These are phyloP conservation scores for Caenorhabditis sp. DNA, from an alignment of 2,888 invertebrate genomes.

Conservation along the genomic window DNA sequence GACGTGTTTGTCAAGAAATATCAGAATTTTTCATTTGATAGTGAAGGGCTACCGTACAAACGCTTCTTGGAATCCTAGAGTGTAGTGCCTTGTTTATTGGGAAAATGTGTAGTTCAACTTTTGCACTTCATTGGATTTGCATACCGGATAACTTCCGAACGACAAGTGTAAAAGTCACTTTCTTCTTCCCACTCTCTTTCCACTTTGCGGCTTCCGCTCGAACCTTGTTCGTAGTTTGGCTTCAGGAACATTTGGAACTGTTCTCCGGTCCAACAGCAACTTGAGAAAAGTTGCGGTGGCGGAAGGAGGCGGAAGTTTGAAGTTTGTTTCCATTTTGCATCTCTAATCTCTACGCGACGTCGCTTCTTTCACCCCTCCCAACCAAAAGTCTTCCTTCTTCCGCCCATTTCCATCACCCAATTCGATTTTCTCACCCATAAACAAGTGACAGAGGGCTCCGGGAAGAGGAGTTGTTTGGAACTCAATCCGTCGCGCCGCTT, in stretches of 20 bases:
- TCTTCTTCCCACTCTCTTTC: background rate
- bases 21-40: background rate
- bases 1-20: conserved; percentile 1
- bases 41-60: too few species aligned
- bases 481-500: conserved; percentile 2
- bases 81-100: too few species aligned
- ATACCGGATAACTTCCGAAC: too few species aligned
- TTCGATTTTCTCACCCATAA: conserved; percentile 50
- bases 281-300: background rate
- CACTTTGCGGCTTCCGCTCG: background rate
- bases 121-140: background rate
- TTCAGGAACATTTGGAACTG: background rate
- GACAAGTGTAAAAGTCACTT: too few species aligned
- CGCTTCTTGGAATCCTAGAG: too few species aligned
- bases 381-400: background rate
- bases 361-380: conserved; percentile 6
- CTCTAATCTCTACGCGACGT: conserved; percentile 13
- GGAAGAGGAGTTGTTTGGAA: conserved; percentile 13
- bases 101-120: background rate
- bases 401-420: conserved; percentile 20
- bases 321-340: conserved; percentile 49
- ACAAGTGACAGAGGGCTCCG: conserved; percentile 27
- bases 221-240: conserved; percentile 1
- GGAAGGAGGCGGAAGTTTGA: conserved; percentile 3
- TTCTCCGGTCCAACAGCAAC: conserved; percentile 16